Evolutionary conservation across 2,888 invertebrate genomes (phyloP).

Genomic region (Meandrusa payeni): DNA sequence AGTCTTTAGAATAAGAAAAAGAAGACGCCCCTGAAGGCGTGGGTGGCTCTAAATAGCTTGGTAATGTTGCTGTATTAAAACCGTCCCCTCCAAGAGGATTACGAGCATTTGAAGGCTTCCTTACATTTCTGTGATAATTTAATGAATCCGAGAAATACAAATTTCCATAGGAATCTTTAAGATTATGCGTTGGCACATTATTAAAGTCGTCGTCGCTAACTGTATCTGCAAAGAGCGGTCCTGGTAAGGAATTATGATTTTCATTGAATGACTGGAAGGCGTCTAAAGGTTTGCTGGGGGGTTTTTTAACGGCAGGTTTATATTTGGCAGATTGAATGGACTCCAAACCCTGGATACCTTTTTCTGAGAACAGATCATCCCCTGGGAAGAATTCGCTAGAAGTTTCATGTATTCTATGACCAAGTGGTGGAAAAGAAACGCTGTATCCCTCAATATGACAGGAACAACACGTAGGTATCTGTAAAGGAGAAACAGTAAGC

Average conservation of each 20-base stretch:
- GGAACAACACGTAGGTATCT: slow-evolving; percentile 90
- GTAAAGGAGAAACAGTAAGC: slow-evolving; percentile 30
- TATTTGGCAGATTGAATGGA: slow-evolving; percentile 62
- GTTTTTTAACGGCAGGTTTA: slow-evolving; percentile 55
- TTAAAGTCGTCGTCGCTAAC: slow-evolving; percentile 53
- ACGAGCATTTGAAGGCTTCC: slow-evolving; percentile 36
- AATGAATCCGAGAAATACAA: slow-evolving; percentile 68
- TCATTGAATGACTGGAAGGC: slow-evolving; percentile 52
- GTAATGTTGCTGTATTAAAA: slow-evolving; percentile 59
- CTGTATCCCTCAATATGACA: slow-evolving; percentile 90
- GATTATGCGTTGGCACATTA: slow-evolving; percentile 40
- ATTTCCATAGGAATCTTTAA: slow-evolving; percentile 69
- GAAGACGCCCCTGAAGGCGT: slow-evolving; percentile 60
- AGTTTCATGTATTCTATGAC: slow-evolving; percentile 73
- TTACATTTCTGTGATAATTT: slow-evolving; percentile 64
- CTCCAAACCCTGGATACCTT: slow-evolving; percentile 70
- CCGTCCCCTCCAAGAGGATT: slow-evolving; percentile 41
- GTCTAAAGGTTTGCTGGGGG: slow-evolving; percentile 58
- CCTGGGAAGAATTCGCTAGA: slow-evolving; percentile 80
- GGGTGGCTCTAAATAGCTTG: slow-evolving; percentile 74
- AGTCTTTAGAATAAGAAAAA: slow-evolving; percentile 58
- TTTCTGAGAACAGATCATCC: slow-evolving; percentile 73
- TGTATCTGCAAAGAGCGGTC: slow-evolving; percentile 49
- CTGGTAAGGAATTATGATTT: slow-evolving; percentile 61
- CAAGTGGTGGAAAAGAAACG: slow-evolving; percentile 83